Percentiles rank a stretch among this genome's conserved stretches.
Conservation (phyloP, 1,140 invertebrate species). For the Aphelenchoides besseyi region DNA sequence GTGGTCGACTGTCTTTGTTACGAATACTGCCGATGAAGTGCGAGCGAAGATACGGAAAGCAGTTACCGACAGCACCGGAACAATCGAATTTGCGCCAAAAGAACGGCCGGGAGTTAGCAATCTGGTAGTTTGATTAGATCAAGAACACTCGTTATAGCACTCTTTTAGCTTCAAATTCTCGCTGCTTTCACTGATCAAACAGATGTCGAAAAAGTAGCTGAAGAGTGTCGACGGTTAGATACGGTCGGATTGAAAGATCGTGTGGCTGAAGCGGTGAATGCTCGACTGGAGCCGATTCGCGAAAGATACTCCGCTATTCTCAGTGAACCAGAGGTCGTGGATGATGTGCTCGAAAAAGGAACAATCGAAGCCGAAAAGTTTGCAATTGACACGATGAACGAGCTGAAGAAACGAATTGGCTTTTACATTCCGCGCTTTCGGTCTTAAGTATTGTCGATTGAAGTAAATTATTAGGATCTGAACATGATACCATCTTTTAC, state of each 20-base stretch:
- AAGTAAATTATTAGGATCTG: too few species aligned
- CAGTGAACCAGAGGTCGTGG: not conserved
- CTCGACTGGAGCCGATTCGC: slow-evolving; percentile 16
- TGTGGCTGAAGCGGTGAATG: slow-evolving; percentile 8
- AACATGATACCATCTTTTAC: too few species aligned
- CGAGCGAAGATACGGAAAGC: slow-evolving; percentile 81
- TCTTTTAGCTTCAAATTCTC: slow-evolving; percentile 28
- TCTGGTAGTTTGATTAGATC: slow-evolving; percentile 24
- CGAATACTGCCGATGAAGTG: slow-evolving; percentile 76
- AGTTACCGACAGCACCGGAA: slow-evolving; percentile 73
- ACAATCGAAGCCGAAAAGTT: not conserved
- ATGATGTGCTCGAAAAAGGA: not conserved
- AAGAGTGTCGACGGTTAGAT: slow-evolving; percentile 28
- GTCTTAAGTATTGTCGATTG: too few species aligned
- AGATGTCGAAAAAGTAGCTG: slow-evolving; percentile 22
- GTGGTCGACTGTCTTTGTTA: slow-evolving; percentile 76
- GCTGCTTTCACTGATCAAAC: slow-evolving; percentile 27
- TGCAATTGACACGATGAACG: not conserved
- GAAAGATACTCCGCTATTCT: not conserved
- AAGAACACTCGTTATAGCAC: not conserved
- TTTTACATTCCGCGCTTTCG: slow-evolving; percentile 6
- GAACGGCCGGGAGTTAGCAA: slow-evolving; percentile 46
- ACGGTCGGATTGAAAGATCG: slow-evolving; percentile 37
- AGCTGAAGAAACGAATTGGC: slow-evolving; percentile 1
- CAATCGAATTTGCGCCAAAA: slow-evolving; percentile 45